Evolutionary conservation across 2,888 invertebrate genomes (phyloP).

Genomic region (Kuschelorhynchus macadamiae): DNA sequence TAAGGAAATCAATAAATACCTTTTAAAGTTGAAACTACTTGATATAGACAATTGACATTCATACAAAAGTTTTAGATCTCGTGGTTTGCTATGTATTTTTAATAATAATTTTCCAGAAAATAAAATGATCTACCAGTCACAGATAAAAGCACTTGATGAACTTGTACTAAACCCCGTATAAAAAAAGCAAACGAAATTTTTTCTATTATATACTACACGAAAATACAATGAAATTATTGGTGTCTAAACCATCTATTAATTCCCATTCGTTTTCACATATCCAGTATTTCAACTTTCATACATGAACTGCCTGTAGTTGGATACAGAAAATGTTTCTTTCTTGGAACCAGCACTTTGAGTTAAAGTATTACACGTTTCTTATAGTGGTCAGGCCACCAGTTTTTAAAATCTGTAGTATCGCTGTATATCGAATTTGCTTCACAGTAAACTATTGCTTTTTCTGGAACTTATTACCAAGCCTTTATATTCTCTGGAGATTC

Average conservation of each 20-base stretch:
- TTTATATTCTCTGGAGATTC: constrained; percentile 51
- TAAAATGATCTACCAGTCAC: constrained; percentile 19
- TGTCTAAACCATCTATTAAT: constrained; percentile 20
- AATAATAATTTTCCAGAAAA: constrained; percentile 16
- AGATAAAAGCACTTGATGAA: constrained; percentile 25
- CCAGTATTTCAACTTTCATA: constrained; percentile 32
- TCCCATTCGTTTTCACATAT: not conserved
- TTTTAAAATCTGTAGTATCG: constrained; percentile 35
- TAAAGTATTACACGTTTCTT: not conserved
- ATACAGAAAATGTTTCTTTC: constrained; percentile 37
- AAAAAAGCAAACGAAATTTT: too few species aligned
- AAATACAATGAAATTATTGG: constrained; percentile 21
- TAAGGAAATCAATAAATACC: constrained; percentile 27
- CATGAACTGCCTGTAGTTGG: constrained; percentile 40
- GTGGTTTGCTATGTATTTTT: constrained; percentile 36
- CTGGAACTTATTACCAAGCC: constrained; percentile 32
- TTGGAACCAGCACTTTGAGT: constrained; percentile 6
- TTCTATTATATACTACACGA: too few species aligned
- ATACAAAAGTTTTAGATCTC: constrained; percentile 36
- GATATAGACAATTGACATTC: constrained; percentile 16
- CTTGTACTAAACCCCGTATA: constrained; percentile 13
- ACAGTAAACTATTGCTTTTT: constrained; percentile 44
- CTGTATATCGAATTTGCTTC: constrained; percentile 16
- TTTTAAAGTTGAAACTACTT: constrained; percentile 31
- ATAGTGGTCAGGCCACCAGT: constrained; percentile 28